phyloP scores from a whole-genome alignment of 2,113 vertebrate genomes.

The Sigmodon hispidus region DNA sequence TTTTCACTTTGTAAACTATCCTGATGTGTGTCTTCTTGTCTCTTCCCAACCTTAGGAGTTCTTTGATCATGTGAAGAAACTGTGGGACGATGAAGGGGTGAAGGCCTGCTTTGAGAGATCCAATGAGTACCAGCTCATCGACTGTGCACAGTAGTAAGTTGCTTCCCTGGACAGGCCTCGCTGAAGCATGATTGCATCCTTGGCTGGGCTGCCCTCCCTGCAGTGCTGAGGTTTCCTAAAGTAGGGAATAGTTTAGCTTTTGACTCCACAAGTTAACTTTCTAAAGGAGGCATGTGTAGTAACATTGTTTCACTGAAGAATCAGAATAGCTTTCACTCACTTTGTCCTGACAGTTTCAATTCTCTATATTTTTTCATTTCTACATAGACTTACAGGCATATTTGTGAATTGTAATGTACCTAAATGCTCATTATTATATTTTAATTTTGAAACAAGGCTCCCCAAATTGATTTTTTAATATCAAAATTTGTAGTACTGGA shows the following conservation, averaged over 20 bases:
- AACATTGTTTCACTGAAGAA: neutral
- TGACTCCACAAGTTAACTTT: neutral
- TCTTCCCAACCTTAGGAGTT: constrained; percentile 91
- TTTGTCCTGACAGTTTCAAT: neutral
- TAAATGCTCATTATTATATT: neutral
- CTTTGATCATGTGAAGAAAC: constrained; percentile 98
- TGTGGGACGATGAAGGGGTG: constrained; percentile 98
- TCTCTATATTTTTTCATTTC: neutral
- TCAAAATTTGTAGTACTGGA: neutral
- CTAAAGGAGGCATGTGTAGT: neutral
- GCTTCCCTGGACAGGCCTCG: neutral
- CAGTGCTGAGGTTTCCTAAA: neutral
- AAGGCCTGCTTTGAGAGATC: constrained; percentile 98
- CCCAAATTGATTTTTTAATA: neutral
- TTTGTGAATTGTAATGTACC: neutral
- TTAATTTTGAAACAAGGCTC: neutral
- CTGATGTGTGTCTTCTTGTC: constrained; percentile 23
- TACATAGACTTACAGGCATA: neutral
- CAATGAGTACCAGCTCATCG: constrained; percentile 98
- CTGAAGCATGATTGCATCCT: neutral
- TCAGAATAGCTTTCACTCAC: neutral
- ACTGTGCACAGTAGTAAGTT: constrained; percentile 99
- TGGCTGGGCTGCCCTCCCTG: neutral
- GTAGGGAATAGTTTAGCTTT: neutral
- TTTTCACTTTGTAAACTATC: neutral